Conservation (phyloP, 2,797 vertebrate genomes). For the Hafferia zeledoni region DNA sequence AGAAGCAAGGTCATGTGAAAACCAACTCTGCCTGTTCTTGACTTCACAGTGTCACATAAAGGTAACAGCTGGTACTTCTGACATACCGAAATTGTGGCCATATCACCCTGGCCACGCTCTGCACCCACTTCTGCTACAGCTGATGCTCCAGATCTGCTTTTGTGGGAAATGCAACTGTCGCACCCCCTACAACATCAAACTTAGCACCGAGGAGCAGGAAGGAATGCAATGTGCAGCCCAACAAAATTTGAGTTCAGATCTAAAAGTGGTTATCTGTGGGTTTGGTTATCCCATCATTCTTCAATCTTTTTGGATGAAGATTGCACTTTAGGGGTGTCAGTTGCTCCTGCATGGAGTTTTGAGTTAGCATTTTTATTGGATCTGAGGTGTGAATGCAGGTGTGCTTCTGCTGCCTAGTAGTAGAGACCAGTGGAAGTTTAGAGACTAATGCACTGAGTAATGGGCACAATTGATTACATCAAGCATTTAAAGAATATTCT, state of each 20-base stretch:
- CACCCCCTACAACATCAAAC: background rate
- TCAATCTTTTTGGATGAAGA: background rate
- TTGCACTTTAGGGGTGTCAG: background rate
- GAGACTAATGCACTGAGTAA: background rate
- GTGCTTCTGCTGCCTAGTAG: background rate
- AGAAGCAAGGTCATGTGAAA: background rate
- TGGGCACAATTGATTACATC: background rate
- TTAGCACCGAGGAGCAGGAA: background rate
- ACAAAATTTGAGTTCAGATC: background rate
- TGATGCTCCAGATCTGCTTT: background rate
- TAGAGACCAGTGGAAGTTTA: background rate
- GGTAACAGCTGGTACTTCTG: background rate
- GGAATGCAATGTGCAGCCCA: background rate
- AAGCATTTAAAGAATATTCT: background rate
- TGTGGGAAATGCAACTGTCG: background rate
- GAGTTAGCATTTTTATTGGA: background rate
- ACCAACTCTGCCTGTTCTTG: background rate
- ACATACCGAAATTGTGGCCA: background rate
- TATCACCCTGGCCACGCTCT: background rate
- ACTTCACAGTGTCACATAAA: background rate
- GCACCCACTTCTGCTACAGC: background rate
- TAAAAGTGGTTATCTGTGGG: background rate
- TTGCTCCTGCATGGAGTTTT: background rate
- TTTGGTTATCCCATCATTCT: background rate
- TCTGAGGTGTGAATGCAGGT: background rate